Percentiles rank a stretch among this genome's conserved stretches.
phyloP scores from a whole-genome alignment of 2,888 invertebrate species.

The Agonopterix alstromeriana region DNA sequence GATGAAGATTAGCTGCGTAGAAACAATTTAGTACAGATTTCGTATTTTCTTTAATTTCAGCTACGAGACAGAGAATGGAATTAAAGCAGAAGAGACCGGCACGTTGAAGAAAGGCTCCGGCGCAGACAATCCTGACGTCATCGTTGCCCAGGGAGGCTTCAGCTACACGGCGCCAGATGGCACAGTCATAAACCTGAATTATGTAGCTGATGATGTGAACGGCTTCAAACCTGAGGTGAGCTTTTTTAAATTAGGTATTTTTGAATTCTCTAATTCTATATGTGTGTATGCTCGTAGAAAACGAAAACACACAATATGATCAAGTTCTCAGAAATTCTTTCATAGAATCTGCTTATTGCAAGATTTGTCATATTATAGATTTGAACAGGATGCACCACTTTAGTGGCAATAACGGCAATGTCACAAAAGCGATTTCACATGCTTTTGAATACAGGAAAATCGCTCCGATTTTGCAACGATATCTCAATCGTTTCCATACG shows the following conservation, averaged over 20 bases:
- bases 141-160: conserved; percentile 80
- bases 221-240: conserved; percentile 74
- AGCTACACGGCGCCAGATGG: conserved; percentile 84
- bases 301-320: no score
- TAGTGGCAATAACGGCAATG: no score
- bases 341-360: no score
- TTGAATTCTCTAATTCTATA: neutral
- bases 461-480: no score
- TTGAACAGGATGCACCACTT: no score
- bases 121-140: conserved; percentile 80
- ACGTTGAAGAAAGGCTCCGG: conserved; percentile 84
- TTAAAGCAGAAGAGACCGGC: conserved; percentile 87
- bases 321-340: no score
- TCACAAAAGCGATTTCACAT: no score
- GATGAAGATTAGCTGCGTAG: no score
- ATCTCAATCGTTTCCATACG: no score
- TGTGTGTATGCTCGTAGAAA: neutral
- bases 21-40: no score
- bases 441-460: no score
- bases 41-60: conserved; percentile 59
- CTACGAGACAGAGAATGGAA: conserved; percentile 88
- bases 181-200: conserved; percentile 81
- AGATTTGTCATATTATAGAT: no score
- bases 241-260: neutral
- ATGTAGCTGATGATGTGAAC: conserved; percentile 83